phyloP scores from a whole-genome alignment of 1,140 invertebrate species.

The Galleria mellonella region DNA sequence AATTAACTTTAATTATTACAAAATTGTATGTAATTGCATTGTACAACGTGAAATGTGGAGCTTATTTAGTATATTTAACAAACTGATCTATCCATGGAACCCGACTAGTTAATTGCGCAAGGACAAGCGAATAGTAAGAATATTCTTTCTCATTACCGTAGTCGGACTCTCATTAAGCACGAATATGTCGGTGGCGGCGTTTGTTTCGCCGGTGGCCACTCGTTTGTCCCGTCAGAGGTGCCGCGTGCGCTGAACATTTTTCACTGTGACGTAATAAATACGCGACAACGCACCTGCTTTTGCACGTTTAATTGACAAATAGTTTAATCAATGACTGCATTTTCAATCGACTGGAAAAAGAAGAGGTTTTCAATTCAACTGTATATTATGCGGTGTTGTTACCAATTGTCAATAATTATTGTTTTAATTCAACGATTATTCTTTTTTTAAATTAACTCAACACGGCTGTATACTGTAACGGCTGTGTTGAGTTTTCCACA shows the following conservation, averaged over 20 bases:
- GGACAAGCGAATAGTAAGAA: constrained; percentile 24
- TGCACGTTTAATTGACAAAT: constrained; percentile 12
- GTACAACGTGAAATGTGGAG: too few species aligned
- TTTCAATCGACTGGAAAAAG: too few species aligned
- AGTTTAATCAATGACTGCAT: background rate
- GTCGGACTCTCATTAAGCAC: constrained; percentile 23
- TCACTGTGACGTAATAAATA: constrained; percentile 27
- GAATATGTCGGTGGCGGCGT: constrained; percentile 24
- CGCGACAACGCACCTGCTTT: constrained; percentile 27
- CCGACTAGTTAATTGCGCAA: constrained; percentile 24
- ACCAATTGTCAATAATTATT: too few species aligned
- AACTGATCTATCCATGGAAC: constrained; percentile 13
- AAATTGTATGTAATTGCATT: too few species aligned
- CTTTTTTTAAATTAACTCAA: too few species aligned
- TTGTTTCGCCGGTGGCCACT: constrained; percentile 16
- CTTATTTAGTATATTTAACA: constrained; percentile 4
- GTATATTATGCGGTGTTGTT: too few species aligned
- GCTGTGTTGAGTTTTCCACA: too few species aligned
- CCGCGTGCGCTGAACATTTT: constrained; percentile 25
- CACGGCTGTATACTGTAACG: too few species aligned
- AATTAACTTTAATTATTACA: too few species aligned
- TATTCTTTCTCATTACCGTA: constrained; percentile 36
- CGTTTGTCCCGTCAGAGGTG: constrained; percentile 26
- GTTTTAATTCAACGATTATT: too few species aligned
- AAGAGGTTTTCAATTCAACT: too few species aligned